phyloP scores from a whole-genome alignment of 2,888 invertebrate species.

The Cataglyphis livida region DNA sequence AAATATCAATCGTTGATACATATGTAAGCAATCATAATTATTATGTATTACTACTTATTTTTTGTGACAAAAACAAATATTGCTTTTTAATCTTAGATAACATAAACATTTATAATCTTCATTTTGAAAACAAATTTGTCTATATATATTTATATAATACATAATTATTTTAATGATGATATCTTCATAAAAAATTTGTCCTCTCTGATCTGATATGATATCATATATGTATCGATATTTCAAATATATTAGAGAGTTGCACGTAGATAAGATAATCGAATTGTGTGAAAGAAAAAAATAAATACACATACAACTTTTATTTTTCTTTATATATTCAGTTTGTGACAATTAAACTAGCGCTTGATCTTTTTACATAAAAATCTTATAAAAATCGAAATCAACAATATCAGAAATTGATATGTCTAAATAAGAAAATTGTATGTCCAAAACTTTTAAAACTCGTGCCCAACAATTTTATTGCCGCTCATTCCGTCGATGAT shows the following conservation, averaged over 20 bases:
- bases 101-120: not conserved
- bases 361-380: not conserved
- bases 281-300: not conserved
- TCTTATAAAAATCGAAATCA: not conserved
- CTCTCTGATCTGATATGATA: not conserved
- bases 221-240: not conserved
- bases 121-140: not conserved
- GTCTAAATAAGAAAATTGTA: too few species aligned
- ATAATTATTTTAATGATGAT: too few species aligned
- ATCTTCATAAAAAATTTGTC: too few species aligned
- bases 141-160: not conserved
- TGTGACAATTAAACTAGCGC: not conserved
- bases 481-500: conserved; percentile 55
- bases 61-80: too few species aligned
- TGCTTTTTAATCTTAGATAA: not conserved
- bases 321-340: not conserved
- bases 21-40: not conserved
- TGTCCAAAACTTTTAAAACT: not conserved
- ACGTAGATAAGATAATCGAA: not conserved
- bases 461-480: conserved; percentile 22
- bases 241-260: not conserved
- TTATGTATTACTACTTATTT: not conserved
- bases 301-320: not conserved
- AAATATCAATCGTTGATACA: not conserved
- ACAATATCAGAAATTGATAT: not conserved